Percentiles rank a stretch among this genome's conserved stretches.
phyloP scores from a whole-genome alignment of 2,113 vertebrate species.

The Ellobius talpinus region DNA sequence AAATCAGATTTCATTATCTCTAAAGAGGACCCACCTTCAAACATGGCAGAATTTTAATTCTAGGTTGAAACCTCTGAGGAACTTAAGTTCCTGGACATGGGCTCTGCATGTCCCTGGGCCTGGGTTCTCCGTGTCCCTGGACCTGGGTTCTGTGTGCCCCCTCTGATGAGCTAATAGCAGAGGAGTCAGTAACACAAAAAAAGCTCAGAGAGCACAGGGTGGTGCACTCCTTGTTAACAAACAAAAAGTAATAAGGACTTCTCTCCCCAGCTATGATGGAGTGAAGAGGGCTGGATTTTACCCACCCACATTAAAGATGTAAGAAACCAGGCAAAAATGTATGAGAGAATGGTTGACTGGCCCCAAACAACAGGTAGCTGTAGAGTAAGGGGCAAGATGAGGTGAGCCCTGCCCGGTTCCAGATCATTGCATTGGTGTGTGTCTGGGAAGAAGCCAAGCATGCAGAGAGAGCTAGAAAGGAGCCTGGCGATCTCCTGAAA shows the following conservation, averaged over 20 bases:
- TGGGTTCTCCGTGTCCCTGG: too few relatives aligned
- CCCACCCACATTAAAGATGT: background rate
- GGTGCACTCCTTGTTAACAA: background rate
- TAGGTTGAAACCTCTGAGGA: background rate
- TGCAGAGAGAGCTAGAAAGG: background rate
- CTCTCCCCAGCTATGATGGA: background rate
- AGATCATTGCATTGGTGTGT: background rate
- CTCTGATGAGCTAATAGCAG: too few relatives aligned
- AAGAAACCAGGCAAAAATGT: background rate
- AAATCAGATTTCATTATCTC: background rate
- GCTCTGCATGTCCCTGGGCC: too few relatives aligned
- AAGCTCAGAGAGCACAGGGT: background rate
- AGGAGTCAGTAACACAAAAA: background rate
- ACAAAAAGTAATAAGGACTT: background rate
- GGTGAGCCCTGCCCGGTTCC: rapidly evolving
- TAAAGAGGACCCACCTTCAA: background rate
- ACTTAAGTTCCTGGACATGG: background rate
- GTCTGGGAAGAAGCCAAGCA: background rate
- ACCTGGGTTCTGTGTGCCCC: background rate
- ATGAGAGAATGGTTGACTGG: background rate
- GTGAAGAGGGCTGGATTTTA: background rate
- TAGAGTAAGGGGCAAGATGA: background rate
- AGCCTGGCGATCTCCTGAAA: background rate
- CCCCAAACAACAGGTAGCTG: background rate
- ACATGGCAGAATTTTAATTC: background rate